Evolutionary conservation across 2,113 vertebrate species (phyloP).

Genomic region (Pandion haliaetus): DNA sequence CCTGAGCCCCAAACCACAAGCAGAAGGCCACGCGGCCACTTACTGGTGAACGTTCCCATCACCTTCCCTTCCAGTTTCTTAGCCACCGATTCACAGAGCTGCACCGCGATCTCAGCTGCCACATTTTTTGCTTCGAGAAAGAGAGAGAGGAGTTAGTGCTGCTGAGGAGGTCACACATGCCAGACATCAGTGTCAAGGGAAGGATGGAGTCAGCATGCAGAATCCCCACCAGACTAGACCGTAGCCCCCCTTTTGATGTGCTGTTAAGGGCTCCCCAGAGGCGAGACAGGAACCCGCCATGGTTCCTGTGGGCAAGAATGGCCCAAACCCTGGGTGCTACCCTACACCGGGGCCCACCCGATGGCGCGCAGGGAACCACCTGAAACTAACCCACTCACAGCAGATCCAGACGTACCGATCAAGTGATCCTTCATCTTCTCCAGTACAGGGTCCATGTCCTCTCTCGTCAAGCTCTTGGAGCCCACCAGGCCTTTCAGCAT

Average conservation of each 20-base stretch:
- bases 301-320: neutral
- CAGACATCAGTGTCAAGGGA: fast-evolving
- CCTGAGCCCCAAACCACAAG: fast-evolving
- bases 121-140: constrained; percentile 89
- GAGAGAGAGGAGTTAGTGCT: neutral
- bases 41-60: constrained; percentile 99
- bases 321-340: fast-evolving
- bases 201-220: neutral
- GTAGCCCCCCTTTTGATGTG: fast-evolving
- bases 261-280: fast-evolving
- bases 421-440: constrained; percentile 98
- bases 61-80: constrained; percentile 98
- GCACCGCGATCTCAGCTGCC: constrained; percentile 91
- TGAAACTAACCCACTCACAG: fast-evolving
- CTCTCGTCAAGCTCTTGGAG: constrained; percentile 88
- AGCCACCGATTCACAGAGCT: constrained; percentile 94
- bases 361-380: neutral
- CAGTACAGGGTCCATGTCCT: constrained; percentile 93
- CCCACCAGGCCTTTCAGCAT: constrained; percentile 97
- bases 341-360: fast-evolving
- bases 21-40: constrained; percentile 40
- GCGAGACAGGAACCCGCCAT: neutral
- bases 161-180: fast-evolving
- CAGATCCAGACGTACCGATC: constrained; percentile 73
- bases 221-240: fast-evolving